Percentiles rank a stretch among this genome's conserved stretches.
Conservation (phyloP, 2,113 vertebrate species). For the Chaetops frenatus region DNA sequence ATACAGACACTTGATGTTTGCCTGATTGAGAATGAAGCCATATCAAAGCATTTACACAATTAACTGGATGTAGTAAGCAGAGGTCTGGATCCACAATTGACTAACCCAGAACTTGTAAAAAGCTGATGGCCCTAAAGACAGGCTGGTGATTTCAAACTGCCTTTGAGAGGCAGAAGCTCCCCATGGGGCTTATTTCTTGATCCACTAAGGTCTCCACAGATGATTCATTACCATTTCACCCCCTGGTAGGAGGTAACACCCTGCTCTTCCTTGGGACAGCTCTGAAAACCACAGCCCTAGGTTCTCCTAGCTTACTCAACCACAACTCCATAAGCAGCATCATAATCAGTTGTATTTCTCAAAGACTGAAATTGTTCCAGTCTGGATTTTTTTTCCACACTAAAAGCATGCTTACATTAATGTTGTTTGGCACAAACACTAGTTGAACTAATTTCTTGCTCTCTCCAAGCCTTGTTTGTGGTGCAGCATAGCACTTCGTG, state of each 20-base stretch:
- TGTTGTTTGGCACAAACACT: neutral
- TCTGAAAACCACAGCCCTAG: neutral
- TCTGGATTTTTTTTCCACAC: neutral
- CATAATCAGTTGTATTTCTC: neutral
- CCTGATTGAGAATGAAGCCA: neutral
- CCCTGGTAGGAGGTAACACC: neutral
- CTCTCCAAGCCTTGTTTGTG: neutral
- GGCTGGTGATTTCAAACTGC: neutral
- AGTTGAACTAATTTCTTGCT: neutral
- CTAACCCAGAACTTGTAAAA: neutral
- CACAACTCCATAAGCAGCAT: neutral
- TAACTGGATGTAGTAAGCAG: neutral
- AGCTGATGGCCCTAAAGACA: neutral
- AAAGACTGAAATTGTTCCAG: neutral
- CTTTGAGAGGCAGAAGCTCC: neutral
- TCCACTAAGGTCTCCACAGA: neutral
- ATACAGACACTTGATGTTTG: neutral
- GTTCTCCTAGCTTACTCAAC: neutral
- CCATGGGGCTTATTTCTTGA: neutral
- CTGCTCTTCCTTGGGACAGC: neutral
- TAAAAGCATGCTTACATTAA: neutral
- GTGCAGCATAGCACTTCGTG: neutral
- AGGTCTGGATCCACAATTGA: neutral
- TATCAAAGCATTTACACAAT: neutral
- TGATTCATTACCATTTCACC: rapidly evolving